Percentiles rank a stretch among this genome's conserved stretches.
These are phyloP conservation scores for Siderastrea radians DNA, from an alignment of 92 coral and sea anemone species.

Conservation along the genomic window DNA sequence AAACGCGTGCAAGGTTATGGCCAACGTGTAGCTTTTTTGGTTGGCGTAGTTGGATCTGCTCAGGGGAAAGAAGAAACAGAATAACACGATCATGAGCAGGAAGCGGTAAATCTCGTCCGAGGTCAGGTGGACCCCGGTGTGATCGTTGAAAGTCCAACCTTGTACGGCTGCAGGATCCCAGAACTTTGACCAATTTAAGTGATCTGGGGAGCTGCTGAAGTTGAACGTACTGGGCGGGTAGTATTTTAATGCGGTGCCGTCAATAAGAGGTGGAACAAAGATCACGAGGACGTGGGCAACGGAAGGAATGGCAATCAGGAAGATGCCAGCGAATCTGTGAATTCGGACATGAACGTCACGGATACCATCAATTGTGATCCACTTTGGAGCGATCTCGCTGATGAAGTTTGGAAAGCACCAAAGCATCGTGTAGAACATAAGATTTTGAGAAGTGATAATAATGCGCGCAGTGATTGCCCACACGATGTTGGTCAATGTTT, in stretches of 20 bases:
- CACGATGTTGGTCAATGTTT: slow-evolving; percentile 68
- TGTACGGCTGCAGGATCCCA: slow-evolving; percentile 78
- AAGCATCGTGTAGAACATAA: slow-evolving; percentile 71
- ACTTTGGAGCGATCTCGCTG: slow-evolving; percentile 59
- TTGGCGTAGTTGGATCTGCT: slow-evolving; percentile 65
- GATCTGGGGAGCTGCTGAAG: slow-evolving; percentile 56
- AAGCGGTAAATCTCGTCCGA: slow-evolving; percentile 69
- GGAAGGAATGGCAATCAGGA: slow-evolving; percentile 72
- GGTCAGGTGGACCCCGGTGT: slow-evolving; percentile 68
- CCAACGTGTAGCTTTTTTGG: slow-evolving; percentile 64
- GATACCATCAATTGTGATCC: slow-evolving; percentile 56
- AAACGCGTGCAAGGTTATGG: slow-evolving; percentile 55
- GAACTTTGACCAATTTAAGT: slow-evolving; percentile 67
- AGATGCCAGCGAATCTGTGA: slow-evolving; percentile 63
- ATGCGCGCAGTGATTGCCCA: slow-evolving; percentile 78
- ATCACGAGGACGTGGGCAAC: slow-evolving; percentile 71
- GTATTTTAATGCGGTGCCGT: slow-evolving; percentile 62
- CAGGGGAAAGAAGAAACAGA: slow-evolving; percentile 64
- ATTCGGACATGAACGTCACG: slow-evolving; percentile 66
- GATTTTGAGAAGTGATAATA: slow-evolving; percentile 66
- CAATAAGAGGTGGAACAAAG: slow-evolving; percentile 69
- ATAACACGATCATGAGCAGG: slow-evolving; percentile 48
- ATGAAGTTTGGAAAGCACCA: slow-evolving; percentile 73
- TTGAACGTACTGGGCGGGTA: slow-evolving; percentile 68
- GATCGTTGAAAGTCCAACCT: slow-evolving; percentile 69